Evolutionary conservation across 23 tunicate genomes (phyloP).

Genomic region (Halocynthia aurantium): DNA sequence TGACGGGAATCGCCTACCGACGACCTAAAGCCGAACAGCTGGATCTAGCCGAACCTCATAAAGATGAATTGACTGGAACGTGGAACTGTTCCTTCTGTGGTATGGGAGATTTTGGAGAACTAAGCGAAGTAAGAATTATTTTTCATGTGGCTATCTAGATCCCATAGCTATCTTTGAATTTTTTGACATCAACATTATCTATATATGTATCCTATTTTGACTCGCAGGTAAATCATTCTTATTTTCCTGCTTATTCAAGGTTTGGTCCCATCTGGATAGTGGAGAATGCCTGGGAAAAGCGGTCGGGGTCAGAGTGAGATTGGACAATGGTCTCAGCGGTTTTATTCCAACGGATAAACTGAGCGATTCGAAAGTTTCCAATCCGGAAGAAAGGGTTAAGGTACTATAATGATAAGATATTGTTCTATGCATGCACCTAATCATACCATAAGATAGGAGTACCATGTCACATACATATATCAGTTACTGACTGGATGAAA

Average conservation of each 20-base stretch:
- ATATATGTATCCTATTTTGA: neutral
- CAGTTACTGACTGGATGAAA: no score
- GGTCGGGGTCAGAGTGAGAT: conserved; percentile 62
- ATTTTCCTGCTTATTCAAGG: conserved; percentile 22
- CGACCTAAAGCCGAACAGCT: conserved; percentile 68
- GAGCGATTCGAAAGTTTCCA: conserved; percentile 66
- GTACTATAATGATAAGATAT: neutral
- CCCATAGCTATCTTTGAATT: neutral
- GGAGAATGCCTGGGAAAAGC: conserved; percentile 89
- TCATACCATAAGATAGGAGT: no score
- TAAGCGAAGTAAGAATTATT: conserved; percentile 48
- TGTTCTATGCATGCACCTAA: no score
- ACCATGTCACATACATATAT: no score
- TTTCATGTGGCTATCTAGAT: neutral
- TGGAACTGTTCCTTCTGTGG: conserved; percentile 93
- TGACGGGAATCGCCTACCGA: conserved; percentile 72
- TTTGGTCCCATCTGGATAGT: conserved; percentile 85
- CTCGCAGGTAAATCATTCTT: neutral
- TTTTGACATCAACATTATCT: neutral
- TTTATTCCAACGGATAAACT: conserved; percentile 68
- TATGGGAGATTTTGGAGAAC: conserved; percentile 69
- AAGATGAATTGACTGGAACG: conserved; percentile 63
- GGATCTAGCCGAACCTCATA: conserved; percentile 81
- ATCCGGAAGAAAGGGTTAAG: conserved; percentile 84
- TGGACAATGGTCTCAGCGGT: conserved; percentile 80